phyloP scores from a whole-genome alignment of 2,797 vertebrate species.

The Alauda arvensis region DNA sequence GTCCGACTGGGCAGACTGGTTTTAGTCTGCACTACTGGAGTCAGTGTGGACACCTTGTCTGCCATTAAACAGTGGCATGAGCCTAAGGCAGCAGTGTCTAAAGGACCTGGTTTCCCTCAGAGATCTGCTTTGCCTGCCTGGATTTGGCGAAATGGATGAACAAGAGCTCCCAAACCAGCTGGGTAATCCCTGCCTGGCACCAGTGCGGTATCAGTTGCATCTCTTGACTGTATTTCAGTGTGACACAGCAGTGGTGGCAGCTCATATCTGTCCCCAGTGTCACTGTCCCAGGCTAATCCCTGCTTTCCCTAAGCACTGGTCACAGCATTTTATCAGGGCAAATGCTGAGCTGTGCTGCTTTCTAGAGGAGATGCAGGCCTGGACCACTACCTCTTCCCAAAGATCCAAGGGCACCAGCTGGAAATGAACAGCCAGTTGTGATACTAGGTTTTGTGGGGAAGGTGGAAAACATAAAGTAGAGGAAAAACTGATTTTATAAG shows the following conservation, averaged over 20 bases:
- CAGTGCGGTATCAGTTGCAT: rapidly evolving
- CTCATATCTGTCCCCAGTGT: neutral
- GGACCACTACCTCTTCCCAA: neutral
- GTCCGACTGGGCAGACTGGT: neutral
- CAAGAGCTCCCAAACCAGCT: neutral
- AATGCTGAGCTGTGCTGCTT: neutral
- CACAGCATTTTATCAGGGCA: neutral
- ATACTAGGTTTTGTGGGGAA: neutral
- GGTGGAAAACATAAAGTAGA: neutral
- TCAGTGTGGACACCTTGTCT: neutral
- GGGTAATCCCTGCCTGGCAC: neutral
- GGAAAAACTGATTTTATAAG: neutral
- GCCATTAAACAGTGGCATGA: rapidly evolving
- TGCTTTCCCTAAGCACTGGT: neutral
- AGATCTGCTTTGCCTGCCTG: neutral
- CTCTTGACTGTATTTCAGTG: neutral
- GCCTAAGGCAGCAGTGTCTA: neutral
- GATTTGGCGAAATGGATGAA: neutral
- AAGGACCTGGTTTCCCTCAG: neutral
- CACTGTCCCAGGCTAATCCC: neutral
- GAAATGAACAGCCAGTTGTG: neutral
- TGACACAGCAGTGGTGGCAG: neutral
- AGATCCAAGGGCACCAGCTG: neutral
- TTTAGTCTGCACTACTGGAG: neutral
- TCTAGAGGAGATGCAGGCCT: neutral